phyloP scores from a whole-genome alignment of 2,113 vertebrate genomes.

The Octodon degus region DNA sequence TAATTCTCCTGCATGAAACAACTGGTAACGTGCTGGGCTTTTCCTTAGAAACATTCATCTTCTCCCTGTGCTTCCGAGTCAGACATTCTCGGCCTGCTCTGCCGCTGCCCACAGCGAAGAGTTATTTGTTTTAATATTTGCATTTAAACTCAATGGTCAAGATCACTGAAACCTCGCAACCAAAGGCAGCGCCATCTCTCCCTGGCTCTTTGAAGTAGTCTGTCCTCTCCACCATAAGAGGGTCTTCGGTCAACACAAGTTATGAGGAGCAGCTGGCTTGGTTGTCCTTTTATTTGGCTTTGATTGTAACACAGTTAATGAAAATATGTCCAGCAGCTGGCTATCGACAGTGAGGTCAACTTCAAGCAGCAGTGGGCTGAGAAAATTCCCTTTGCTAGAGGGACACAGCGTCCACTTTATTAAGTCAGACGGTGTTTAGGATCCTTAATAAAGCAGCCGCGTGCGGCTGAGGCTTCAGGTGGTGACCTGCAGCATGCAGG shows the following conservation, averaged over 20 bases:
- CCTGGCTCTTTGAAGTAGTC: slow-evolving; percentile 64
- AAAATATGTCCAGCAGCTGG: slow-evolving; percentile 53
- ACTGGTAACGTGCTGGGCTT: slow-evolving; percentile 80
- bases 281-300: slow-evolving; percentile 72
- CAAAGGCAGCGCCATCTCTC: slow-evolving; percentile 34
- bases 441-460: background rate
- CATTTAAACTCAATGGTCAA: slow-evolving; percentile 80
- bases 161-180: slow-evolving; percentile 69
- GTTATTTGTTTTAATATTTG: slow-evolving; percentile 83
- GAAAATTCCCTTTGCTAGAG: slow-evolving; percentile 51
- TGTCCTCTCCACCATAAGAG: slow-evolving; percentile 73
- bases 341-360: slow-evolving; percentile 57
- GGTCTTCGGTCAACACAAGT: slow-evolving; percentile 22
- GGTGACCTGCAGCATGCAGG: rapidly evolving
- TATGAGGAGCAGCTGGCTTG: slow-evolving; percentile 66
- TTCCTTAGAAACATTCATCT: slow-evolving; percentile 73
- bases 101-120: slow-evolving; percentile 63
- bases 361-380: background rate
- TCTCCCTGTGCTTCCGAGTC: slow-evolving; percentile 68
- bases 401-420: slow-evolving; percentile 26
- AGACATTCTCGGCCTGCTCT: slow-evolving; percentile 77
- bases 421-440: background rate
- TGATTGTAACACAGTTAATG: slow-evolving; percentile 53
- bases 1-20: slow-evolving; percentile 77
- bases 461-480: background rate